These are phyloP conservation scores for Artibeus jamaicensis DNA, from an alignment of 2,797 vertebrate species.

Conservation along the genomic window DNA sequence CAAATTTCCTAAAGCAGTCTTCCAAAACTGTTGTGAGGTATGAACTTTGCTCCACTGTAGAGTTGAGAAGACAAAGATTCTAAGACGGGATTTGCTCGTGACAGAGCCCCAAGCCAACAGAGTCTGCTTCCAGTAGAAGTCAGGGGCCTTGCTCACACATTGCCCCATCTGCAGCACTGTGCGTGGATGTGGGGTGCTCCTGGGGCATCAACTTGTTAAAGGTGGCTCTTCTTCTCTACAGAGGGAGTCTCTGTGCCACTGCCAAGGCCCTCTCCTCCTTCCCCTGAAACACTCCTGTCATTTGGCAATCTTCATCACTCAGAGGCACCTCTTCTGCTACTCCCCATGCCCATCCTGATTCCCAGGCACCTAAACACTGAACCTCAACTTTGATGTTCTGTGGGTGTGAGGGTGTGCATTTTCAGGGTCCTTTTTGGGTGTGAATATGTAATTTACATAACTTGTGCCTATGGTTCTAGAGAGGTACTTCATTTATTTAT, in stretches of 20 bases:
- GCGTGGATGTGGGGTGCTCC: accelerated
- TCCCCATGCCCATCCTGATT: accelerated
- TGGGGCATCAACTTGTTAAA: accelerated
- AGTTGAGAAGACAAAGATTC: not conserved
- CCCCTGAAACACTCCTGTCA: too few species aligned
- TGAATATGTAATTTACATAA: not conserved
- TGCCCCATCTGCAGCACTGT: accelerated
- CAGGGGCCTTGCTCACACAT: not conserved
- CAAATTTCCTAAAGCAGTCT: accelerated
- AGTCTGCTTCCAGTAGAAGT: not conserved
- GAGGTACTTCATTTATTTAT: not conserved
- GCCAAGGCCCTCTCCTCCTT: too few species aligned
- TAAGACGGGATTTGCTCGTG: accelerated
- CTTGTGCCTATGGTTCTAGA: not conserved
- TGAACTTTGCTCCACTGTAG: not conserved
- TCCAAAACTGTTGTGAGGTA: not conserved
- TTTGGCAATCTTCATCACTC: not conserved
- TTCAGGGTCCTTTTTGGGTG: not conserved
- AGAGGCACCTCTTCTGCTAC: not conserved
- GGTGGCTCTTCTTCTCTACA: accelerated
- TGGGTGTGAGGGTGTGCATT: not conserved
- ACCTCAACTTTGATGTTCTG: not conserved
- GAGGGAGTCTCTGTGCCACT: too few species aligned
- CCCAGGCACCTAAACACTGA: not conserved
- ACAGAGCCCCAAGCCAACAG: not conserved